Conservation (phyloP, 2,113 vertebrate species). For the Hemichromis elongatus region DNA sequence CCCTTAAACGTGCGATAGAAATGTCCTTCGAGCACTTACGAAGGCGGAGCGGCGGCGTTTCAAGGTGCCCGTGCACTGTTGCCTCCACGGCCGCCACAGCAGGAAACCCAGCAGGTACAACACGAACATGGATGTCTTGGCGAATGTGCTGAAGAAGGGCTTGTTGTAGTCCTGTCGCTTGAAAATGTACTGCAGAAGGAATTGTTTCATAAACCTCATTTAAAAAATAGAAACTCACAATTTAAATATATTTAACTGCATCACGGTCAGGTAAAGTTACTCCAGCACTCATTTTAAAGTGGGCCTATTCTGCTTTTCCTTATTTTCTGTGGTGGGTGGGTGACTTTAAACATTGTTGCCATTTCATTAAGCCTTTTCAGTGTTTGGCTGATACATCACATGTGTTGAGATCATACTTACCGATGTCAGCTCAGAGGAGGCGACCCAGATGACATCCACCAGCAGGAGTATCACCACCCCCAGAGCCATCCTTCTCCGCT, state of each 20-base stretch:
- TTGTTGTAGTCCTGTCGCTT: slow-evolving; percentile 88
- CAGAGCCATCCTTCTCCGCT: slow-evolving; percentile 86
- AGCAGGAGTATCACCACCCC: slow-evolving; percentile 90
- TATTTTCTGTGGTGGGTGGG: not conserved
- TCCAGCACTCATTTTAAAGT: not conserved
- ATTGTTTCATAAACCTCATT: not conserved
- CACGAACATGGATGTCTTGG: slow-evolving; percentile 97
- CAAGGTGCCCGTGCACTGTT: slow-evolving; percentile 85
- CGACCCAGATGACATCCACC: slow-evolving; percentile 96
- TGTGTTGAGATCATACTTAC: slow-evolving; percentile 67
- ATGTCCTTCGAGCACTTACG: slow-evolving; percentile 73
- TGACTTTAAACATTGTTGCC: not conserved
- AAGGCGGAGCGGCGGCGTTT: slow-evolving; percentile 79
- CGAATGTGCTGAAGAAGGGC: slow-evolving; percentile 97
- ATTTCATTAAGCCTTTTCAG: not conserved
- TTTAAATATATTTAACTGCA: not conserved
- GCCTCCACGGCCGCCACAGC: slow-evolving; percentile 95
- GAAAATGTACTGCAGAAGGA: slow-evolving; percentile 87
- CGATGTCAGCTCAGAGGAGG: slow-evolving; percentile 93
- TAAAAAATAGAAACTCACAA: not conserved
- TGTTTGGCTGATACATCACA: not conserved
- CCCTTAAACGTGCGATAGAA: not conserved
- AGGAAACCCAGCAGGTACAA: slow-evolving; percentile 93
- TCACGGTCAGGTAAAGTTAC: not conserved
- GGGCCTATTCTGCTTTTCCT: not conserved